Evolutionary conservation across 1,140 invertebrate genomes (phyloP), one percentile per base, ranked within the genome.

Genomic region (Heliconius hermathena): DNA sequence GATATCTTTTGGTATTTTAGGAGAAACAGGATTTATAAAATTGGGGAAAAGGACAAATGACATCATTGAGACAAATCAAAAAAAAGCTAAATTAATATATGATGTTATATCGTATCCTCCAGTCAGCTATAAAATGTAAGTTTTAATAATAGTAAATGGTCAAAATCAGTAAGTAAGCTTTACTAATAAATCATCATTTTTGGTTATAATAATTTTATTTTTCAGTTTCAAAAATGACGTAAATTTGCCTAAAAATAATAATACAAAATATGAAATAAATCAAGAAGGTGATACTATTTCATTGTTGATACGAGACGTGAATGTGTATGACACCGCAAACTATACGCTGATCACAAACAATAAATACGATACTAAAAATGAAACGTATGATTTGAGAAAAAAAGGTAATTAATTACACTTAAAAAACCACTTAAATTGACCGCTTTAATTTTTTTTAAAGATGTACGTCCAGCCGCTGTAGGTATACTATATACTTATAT

Each of bases 261-360:
- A 29, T 22, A 74, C 4, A 86, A 90, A 77, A 79, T 90, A 87
- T 76, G 33, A 41, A 6, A 20, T 85, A 8, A 75, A 4, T 16
- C 2, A 80, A 41, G 5, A 18, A 9, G 13, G 11, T 76, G 75
- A 57, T 18, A 76, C 74, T 41, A 29, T 83, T 20, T 66, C 36
- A 38, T 79, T 89, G n/a, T 74, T 11, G 11, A 88, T 90, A 29
- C 41, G 18, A 4, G 72, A 83, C 38, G 22, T 88, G 36, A 85
- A 71, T 18, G 80, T 92, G 33, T 77, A 80, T 0, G 91, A 93
- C 54, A 87, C 88, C 11, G 91, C 78, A 29, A 90, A 87, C 73
- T 93, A 93, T 70, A 92, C 90, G 0, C 74, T 91, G 13, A 80
- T 86, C 3, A 88, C 85, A 2, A 73, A 60, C 26, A 93, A 92